Evolutionary conservation across 2,888 invertebrate genomes (phyloP).

Genomic region (Oxytorus armatus): DNA sequence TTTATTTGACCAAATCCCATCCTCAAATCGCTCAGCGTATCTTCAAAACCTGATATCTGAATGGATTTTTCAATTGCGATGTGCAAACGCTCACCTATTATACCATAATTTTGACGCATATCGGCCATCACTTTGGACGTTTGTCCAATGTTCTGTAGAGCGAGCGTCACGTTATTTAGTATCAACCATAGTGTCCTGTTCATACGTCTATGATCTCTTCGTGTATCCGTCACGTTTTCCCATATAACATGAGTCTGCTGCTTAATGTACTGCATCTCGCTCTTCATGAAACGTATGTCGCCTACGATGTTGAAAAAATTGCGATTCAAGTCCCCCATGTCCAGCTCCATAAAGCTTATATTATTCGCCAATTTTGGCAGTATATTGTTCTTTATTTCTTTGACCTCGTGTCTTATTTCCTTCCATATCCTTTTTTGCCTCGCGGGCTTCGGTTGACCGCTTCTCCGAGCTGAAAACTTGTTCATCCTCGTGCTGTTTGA

Average conservation of each 20-base stretch:
- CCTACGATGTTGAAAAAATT: conserved; percentile 42
- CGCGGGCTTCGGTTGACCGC: background rate
- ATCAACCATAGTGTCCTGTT: conserved; percentile 31
- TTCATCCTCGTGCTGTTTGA: background rate
- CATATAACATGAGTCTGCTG: conserved; percentile 30
- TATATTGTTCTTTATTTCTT: conserved; percentile 32
- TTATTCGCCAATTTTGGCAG: conserved; percentile 35
- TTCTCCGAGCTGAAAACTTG: background rate
- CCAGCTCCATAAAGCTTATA: conserved; percentile 41
- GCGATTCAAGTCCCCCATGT: conserved; percentile 26
- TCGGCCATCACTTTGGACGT: background rate
- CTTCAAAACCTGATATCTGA: background rate
- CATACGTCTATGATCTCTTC: conserved; percentile 51
- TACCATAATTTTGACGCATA: background rate
- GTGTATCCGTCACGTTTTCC: conserved; percentile 56
- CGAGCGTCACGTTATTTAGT: conserved; percentile 38
- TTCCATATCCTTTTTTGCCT: conserved; percentile 44
- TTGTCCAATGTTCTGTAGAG: background rate
- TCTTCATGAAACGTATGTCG: conserved; percentile 49
- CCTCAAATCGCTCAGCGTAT: background rate
- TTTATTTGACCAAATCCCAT: background rate
- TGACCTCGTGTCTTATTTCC: conserved; percentile 35
- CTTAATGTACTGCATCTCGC: conserved; percentile 46
- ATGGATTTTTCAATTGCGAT: background rate
- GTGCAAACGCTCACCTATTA: background rate